A percentile compares a stretch with the other conserved stretches of the same genome.
phyloP scores from a whole-genome alignment of 2,113 vertebrate genomes.

The Baryphthengus martii region DNA sequence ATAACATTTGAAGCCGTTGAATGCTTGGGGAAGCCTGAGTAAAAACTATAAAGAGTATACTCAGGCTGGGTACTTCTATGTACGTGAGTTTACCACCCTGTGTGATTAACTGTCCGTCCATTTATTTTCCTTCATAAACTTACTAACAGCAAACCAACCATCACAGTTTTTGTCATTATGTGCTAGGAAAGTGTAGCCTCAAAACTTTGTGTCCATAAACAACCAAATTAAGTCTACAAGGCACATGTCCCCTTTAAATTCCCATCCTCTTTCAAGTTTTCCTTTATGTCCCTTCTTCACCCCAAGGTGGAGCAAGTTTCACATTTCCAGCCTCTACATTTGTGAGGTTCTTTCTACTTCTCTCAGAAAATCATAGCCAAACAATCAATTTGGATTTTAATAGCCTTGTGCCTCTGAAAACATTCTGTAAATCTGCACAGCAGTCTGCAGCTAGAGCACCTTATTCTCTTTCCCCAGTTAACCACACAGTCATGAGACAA shows the following conservation, averaged over 20 bases:
- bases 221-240: background rate
- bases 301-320: too few relatives aligned
- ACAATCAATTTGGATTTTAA: background rate
- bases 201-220: background rate
- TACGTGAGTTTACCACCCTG: too few relatives aligned
- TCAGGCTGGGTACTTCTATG: too few relatives aligned
- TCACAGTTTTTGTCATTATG: too few relatives aligned
- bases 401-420: background rate
- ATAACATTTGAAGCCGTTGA: too few relatives aligned
- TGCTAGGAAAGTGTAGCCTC: too few relatives aligned
- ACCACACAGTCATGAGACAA: background rate
- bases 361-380: background rate
- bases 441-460: background rate
- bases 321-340: background rate
- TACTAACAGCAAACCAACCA: too few relatives aligned
- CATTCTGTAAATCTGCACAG: background rate
- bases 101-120: too few relatives aligned
- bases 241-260: background rate
- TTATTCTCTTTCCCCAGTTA: too few relatives aligned
- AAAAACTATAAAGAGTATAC: too few relatives aligned
- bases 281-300: background rate
- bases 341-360: background rate
- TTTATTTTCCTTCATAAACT: too few relatives aligned
- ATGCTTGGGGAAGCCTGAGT: too few relatives aligned
- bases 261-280: background rate